These are phyloP conservation scores for Sarcophaga variegata DNA, from an alignment of 2,888 invertebrate species.

Conservation along the genomic window DNA sequence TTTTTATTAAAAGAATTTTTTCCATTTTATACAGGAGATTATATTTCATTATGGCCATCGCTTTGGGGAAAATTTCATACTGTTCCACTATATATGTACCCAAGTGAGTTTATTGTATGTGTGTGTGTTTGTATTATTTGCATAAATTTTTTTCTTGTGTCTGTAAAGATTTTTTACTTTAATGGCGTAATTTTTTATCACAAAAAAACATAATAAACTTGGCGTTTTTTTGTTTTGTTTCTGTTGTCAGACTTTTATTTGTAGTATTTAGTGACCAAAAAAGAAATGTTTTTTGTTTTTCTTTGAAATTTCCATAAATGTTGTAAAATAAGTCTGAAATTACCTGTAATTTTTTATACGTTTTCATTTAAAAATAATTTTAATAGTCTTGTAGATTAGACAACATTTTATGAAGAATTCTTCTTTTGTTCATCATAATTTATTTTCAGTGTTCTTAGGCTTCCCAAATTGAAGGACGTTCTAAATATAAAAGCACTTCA, in stretches of 20 bases:
- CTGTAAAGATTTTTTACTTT: constrained; percentile 41
- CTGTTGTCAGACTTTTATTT: background rate
- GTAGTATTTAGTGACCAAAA: background rate
- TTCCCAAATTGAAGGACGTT: no score
- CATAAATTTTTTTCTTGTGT: background rate
- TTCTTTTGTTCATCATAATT: no score
- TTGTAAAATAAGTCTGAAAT: background rate
- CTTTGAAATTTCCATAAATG: background rate
- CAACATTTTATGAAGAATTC: no score
- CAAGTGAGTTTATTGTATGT: background rate
- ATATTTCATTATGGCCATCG: constrained; percentile 48
- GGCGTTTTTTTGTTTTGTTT: background rate
- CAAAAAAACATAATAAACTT: constrained; percentile 16
- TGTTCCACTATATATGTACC: background rate
- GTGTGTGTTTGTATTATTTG: background rate
- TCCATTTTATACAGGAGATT: constrained; percentile 44
- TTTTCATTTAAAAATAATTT: background rate
- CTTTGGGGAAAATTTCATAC: constrained; percentile 62
- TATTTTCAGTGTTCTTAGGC: no score
- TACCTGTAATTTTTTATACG: background rate
- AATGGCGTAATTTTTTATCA: constrained; percentile 32
- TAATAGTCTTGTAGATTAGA: background rate
- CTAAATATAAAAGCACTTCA: no score
- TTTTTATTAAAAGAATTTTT: constrained; percentile 1
- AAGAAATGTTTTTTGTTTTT: background rate